Conservation (phyloP, 2,797 vertebrate genomes). For the Rhinoraja longicauda region DNA sequence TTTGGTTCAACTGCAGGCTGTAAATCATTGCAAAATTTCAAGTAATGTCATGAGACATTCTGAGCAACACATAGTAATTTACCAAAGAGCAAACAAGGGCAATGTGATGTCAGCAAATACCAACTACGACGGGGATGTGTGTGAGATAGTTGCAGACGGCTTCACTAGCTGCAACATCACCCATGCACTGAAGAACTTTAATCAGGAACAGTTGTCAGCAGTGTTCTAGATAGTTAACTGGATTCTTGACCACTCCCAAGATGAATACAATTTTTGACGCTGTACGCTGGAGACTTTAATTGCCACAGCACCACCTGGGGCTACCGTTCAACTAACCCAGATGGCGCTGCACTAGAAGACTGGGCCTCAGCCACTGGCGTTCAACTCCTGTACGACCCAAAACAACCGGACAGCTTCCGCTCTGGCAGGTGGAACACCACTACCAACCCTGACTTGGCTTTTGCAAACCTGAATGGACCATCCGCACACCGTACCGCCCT, state of each 20-base stretch:
- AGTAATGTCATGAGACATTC: not conserved
- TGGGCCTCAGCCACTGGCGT: no score
- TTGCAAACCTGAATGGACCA: no score
- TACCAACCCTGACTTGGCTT: no score
- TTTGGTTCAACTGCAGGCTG: not conserved
- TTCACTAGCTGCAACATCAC: not conserved
- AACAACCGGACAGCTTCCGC: no score
- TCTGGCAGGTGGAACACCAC: no score
- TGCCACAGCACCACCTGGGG: no score
- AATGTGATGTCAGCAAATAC: not conserved
- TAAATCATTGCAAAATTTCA: not conserved
- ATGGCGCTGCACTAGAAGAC: no score
- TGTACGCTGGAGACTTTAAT: no score
- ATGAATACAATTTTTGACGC: not conserved
- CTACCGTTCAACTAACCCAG: no score
- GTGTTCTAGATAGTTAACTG: not conserved
- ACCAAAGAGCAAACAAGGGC: not conserved
- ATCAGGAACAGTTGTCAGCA: not conserved
- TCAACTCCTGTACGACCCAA: no score
- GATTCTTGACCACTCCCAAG: not conserved
- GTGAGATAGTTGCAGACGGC: not conserved
- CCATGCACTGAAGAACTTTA: not conserved
- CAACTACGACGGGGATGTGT: not conserved
- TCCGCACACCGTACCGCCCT: no score
- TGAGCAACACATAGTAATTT: not conserved